Base-by-base conservation (phyloP, 2,113 vertebrate genomes). In the Asarcornis scutulata region DNA sequence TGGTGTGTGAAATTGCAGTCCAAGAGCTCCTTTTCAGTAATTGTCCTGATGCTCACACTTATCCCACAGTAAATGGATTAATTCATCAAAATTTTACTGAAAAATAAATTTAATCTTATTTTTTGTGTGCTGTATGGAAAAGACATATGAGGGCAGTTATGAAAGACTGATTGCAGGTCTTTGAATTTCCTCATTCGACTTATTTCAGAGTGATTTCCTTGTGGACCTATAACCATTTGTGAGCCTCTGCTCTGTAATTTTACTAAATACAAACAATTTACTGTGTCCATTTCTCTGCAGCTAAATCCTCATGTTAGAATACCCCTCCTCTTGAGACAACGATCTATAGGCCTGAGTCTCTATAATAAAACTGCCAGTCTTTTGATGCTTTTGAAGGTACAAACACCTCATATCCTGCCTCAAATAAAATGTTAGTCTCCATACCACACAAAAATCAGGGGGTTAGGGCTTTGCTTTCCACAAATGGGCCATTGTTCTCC, bases 71-170 rank as follows among this genome's bases (percentile, higher is more conserved):
- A 81, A 53, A 52, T 31, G 11, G 34, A 77, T 81, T 81, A 72
- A 22, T 58, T 76, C 6, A 0, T 73, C 79, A 73, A 56, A 17
- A 29, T 63, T 76, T 68, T 40, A 77, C 46, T 38, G 32, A 76
- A 84, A 91, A 91, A 72, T 32, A 93, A 44, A 81, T 81, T 52
- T 63, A 52, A 29, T 83, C 40, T 68, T 76, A 44, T 62, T 62
- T 86, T 26, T 59, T 67, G 5, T 52, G 12, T 50, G 25, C 55
- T 88, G 5, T 80, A 31, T 58, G 16, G 12, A 44, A 69, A 92
- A 53, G 40, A 77, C 17, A 56, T 52, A 42, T 3, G 2, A 2
- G 1, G 23, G 40, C 23, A 88, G 23, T 55, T 86, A 86, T 80
- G 64, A 67, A 82, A 81, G 55, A 55, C 27, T 53, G 29, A 62